Evolutionary conservation across 2,797 vertebrate genomes (phyloP), one percentile per base, ranked within the genome.

Genomic region (Sebastes alutus): DNA sequence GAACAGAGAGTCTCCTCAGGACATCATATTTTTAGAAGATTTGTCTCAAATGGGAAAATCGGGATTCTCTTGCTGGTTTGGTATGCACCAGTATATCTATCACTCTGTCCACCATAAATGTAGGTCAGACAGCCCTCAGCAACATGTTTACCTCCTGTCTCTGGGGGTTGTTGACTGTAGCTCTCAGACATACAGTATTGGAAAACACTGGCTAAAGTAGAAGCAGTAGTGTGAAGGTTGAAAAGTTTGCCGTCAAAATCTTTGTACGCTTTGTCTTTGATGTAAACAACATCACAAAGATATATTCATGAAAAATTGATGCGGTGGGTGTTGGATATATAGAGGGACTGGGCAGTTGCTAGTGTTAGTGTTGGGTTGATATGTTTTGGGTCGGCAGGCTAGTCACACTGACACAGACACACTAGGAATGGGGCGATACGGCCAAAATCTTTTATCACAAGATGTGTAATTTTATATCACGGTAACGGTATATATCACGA

Each of bases 71-170:
- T 66, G 23, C 42, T 56, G 30, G 27, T 74, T 69, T 65, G 13
- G 52, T 63, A 12, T 65, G 59, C 38, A 32, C n/a, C 1, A 0
- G 22, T 49, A 10, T 42, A 72, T 16, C 20, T 18, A 25, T 69
- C 29, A 20, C 25, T 72, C 16, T 61, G 33, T 64, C 30, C 49
- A 55, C 3, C n/a, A 66, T 59, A 33, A 66, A 76, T 76, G 6
- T 75, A 66, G 63, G 68, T 77, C 30, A 76, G 49, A 71, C 38
- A 13, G 59, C 29, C 23, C 20, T 55, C 33, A 58, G 75, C 16
- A 42, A 72, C 46, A 66, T 18, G 16, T 65, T 77, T 46, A 23
- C 59, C 33, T 35, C 23, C 4, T 13, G 8, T 77, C 52, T 67
- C 42, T 14, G 27, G 64, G 46, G 22, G 23, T 8, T 54, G 18